A percentile compares a stretch with the other conserved stretches of the same genome.
These are phyloP conservation scores for Hirundo rustica DNA, from an alignment of 2,797 vertebrate species.

Conservation along the genomic window DNA sequence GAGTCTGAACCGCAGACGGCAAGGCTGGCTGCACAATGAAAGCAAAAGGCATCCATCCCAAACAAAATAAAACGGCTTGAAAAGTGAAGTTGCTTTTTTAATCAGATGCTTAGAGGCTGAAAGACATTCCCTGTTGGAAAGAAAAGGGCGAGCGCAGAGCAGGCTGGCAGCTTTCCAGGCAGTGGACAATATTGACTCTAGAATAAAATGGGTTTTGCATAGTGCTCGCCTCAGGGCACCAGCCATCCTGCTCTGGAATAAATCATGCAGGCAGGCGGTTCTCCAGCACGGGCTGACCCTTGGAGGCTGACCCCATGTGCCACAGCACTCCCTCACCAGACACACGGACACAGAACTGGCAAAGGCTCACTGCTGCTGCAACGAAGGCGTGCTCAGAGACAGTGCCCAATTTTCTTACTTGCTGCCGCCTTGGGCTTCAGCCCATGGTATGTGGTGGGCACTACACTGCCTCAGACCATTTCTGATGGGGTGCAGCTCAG, in stretches of 20 bases:
- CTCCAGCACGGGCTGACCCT: background rate
- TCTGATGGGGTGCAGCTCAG: background rate
- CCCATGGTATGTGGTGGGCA: background rate
- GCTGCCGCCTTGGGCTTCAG: background rate
- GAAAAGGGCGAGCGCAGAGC: conserved; percentile 21
- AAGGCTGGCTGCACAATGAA: conserved; percentile 44
- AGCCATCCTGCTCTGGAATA: background rate
- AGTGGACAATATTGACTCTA: conserved; percentile 27
- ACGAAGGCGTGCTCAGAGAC: rapidly evolving
- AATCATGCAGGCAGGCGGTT: rapidly evolving
- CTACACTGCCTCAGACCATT: background rate
- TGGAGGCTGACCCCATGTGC: background rate
- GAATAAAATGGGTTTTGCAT: conserved; percentile 17
- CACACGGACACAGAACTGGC: rapidly evolving
- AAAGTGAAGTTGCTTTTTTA: conserved; percentile 60
- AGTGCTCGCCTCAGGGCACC: background rate
- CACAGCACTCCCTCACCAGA: background rate
- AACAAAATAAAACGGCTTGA: conserved; percentile 46
- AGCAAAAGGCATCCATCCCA: conserved; percentile 57
- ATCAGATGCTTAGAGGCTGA: conserved; percentile 57
- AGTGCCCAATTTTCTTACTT: rapidly evolving
- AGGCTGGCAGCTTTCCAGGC: conserved; percentile 32
- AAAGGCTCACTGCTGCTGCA: rapidly evolving
- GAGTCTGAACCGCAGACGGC: conserved; percentile 48
- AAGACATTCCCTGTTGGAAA: conserved; percentile 59